A percentile compares a stretch with the other conserved stretches of the same genome.
Evolutionary conservation across 1,140 invertebrate genomes (phyloP).

Genomic region (Ephestia elutella): DNA sequence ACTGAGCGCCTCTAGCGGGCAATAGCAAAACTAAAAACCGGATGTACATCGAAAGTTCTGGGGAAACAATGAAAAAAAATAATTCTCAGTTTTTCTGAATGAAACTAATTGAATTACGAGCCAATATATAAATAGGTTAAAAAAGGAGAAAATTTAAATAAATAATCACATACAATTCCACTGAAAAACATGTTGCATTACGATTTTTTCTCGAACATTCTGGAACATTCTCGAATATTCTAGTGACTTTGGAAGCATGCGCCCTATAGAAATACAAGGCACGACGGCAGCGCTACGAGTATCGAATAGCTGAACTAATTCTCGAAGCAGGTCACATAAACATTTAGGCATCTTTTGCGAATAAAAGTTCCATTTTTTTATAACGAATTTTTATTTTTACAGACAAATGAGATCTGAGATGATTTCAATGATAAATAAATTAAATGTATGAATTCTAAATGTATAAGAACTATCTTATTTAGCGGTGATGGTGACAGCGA

Average conservation of each 20-base stretch:
- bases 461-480: too few species aligned
- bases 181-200: background rate
- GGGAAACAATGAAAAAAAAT: slow-evolving; percentile 18
- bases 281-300: slow-evolving; percentile 23
- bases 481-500: too few species aligned
- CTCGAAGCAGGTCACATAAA: slow-evolving; percentile 20
- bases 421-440: too few species aligned
- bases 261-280: background rate
- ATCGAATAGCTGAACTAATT: slow-evolving; percentile 29
- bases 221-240: slow-evolving; percentile 53
- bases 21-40: slow-evolving; percentile 35
- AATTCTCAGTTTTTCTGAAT: slow-evolving; percentile 22
- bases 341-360: slow-evolving; percentile 27
- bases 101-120: background rate
- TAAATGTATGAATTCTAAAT: too few species aligned
- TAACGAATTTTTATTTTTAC: too few species aligned
- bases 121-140: background rate
- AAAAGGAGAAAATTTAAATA: background rate
- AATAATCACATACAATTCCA: background rate
- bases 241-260: background rate
- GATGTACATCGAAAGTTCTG: slow-evolving; percentile 50
- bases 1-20: slow-evolving; percentile 34
- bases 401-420: too few species aligned
- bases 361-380: too few species aligned
- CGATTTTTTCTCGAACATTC: slow-evolving; percentile 31